Evolutionary conservation across 1,140 invertebrate species (phyloP).

Genomic region (Bombus huntii): DNA sequence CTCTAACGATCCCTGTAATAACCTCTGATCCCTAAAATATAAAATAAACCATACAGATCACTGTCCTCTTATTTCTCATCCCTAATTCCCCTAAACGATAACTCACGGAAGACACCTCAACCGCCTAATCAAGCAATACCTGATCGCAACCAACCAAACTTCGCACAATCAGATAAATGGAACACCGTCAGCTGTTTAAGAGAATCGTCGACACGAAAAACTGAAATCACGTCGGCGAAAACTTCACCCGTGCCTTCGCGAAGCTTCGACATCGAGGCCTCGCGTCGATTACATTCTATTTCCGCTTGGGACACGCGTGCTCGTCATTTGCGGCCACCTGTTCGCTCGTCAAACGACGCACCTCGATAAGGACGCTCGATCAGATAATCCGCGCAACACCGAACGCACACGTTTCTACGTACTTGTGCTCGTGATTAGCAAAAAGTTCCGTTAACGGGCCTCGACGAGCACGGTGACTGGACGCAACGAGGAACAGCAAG

Average conservation of each 20-base stretch:
- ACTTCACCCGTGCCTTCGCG: rapidly evolving
- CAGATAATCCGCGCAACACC: conserved; percentile 13
- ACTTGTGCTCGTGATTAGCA: conserved; percentile 11
- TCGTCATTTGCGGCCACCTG: conserved; percentile 9
- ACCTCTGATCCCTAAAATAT: no score
- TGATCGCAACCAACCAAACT: not conserved
- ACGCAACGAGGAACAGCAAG: conserved; percentile 9
- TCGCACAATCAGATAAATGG: not conserved
- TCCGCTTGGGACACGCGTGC: conserved; percentile 6
- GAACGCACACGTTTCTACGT: not conserved
- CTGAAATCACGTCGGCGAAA: not conserved
- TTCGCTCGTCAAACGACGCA: conserved; percentile 27
- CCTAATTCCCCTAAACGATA: no score
- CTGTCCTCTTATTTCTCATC: no score
- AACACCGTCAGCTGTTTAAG: not conserved
- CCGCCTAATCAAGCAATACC: rapidly evolving
- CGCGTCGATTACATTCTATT: conserved; percentile 1
- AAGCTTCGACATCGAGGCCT: not conserved
- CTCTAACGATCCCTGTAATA: no score
- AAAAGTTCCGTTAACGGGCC: conserved; percentile 19
- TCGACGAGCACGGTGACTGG: not conserved
- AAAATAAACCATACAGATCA: no score
- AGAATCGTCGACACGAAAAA: not conserved
- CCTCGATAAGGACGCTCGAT: conserved; percentile 12
- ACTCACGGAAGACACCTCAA: no score